Evolutionary conservation across 1,140 invertebrate genomes (phyloP), one percentile per base, ranked within the genome.

Genomic region (Halotydeus destructor): DNA sequence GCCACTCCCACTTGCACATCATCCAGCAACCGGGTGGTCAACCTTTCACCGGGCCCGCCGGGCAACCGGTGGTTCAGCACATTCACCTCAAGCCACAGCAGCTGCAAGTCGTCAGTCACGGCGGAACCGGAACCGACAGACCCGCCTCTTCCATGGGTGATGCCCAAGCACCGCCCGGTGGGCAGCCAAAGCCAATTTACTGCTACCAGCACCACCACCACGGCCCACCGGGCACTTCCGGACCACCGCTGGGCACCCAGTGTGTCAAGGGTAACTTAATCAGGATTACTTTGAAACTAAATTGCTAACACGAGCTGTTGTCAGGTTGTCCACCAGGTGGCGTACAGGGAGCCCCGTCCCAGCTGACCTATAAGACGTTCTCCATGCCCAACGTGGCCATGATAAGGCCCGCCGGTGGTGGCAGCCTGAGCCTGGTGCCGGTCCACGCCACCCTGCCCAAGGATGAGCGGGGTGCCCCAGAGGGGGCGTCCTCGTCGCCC

Each of bases 401-500:
- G 4, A 32, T 32, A 6, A 41, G 33, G n/a, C n/a, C n/a, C n/a
- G n/a, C n/a, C n/a, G n/a, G n/a, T n/a, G n/a, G n/a, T n/a, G n/a
- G n/a, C n/a, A n/a, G n/a, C n/a, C n/a, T n/a, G n/a, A n/a, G n/a
- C n/a, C n/a, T n/a, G n/a, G n/a, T n/a, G n/a, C n/a, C n/a, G n/a
- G n/a, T n/a, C n/a, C n/a, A n/a, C n/a, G n/a, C n/a, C n/a, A n/a
- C n/a, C n/a, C n/a, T n/a, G n/a, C n/a, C 43, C 14, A 49, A 45
- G 18, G 54, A 54, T 37, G 55, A 56, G 37, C 45, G 55, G 22
- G 55, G 55, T 11, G 49, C 44, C 9, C 55, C 55, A 2, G 55
- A 57, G 45, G 55, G 55, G n/a, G 54, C 55, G 16, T 55, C 53
- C 30, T 54, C 53, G n/a, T 56, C 54, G 5, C 55, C 55, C 25